These are phyloP conservation scores for Sterrhoptilus dennistouni DNA, from an alignment of 2,113 vertebrate genomes.

Conservation along the genomic window DNA sequence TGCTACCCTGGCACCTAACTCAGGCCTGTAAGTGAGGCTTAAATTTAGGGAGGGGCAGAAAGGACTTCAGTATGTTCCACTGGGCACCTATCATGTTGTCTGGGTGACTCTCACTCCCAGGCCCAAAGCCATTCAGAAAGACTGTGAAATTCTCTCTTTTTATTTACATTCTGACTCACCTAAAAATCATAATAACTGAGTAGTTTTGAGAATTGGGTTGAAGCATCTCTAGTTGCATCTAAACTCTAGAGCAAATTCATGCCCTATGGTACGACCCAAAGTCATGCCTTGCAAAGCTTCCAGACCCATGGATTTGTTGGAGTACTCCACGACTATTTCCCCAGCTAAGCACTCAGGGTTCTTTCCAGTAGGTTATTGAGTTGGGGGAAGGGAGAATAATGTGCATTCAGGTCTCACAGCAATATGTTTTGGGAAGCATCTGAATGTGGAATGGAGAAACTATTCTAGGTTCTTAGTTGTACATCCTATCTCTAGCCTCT, in stretches of 20 bases:
- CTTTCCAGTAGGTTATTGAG: not conserved
- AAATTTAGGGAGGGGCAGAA: not conserved
- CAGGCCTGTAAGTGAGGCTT: not conserved
- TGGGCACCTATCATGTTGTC: not conserved
- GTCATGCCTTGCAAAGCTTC: not conserved
- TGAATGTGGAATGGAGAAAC: not conserved
- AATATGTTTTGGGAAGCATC: not conserved
- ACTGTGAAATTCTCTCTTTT: not conserved
- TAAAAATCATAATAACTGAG: not conserved
- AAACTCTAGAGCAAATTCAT: not conserved
- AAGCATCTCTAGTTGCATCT: not conserved
- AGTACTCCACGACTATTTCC: not conserved
- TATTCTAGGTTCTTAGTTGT: not conserved
- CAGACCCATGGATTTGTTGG: not conserved
- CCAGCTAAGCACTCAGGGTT: not conserved
- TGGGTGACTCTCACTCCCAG: not conserved
- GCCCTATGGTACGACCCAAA: accelerated
- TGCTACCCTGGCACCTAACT: not conserved
- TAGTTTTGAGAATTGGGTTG: not conserved
- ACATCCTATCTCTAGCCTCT: not conserved
- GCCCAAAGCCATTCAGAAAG: not conserved
- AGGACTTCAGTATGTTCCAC: not conserved
- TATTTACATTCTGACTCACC: not conserved
- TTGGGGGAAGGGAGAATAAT: not conserved
- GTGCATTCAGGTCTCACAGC: not conserved